Evolutionary conservation across 2,888 invertebrate genomes (phyloP).

Genomic region (Temnothorax unifasciatus): DNA sequence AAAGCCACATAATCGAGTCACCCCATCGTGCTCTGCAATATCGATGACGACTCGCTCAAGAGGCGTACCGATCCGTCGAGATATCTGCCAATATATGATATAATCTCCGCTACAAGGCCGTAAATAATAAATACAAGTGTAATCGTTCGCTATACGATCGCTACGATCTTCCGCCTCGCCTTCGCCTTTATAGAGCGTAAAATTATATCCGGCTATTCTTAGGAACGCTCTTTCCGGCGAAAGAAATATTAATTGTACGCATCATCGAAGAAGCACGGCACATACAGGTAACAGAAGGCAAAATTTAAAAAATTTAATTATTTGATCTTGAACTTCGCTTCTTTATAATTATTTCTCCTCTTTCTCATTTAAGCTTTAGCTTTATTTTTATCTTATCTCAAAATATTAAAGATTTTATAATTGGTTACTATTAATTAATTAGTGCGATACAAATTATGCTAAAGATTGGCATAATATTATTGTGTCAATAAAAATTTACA

Average conservation of each 20-base stretch:
- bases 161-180: constrained; percentile 57
- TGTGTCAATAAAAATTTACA: background rate
- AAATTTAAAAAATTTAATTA: background rate
- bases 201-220: constrained; percentile 68
- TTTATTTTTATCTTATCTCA: background rate
- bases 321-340: background rate
- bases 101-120: constrained; percentile 43
- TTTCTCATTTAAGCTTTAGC: background rate
- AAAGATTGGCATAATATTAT: background rate
- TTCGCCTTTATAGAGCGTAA: constrained; percentile 68
- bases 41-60: constrained; percentile 66
- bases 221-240: constrained; percentile 18
- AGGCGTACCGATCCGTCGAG: constrained; percentile 61
- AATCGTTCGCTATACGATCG: constrained; percentile 51
- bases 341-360: background rate
- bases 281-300: background rate
- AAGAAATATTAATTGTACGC: constrained; percentile 54
- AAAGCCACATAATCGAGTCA: constrained; percentile 66
- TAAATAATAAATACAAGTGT: constrained; percentile 60
- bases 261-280: constrained; percentile 43
- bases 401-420: constrained; percentile 2
- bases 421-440: background rate
- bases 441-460: too few species aligned
- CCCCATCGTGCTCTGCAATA: constrained; percentile 67
- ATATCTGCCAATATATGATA: constrained; percentile 57